Evolutionary conservation across 2,113 vertebrate genomes (phyloP).

Genomic region (Labeo catla): DNA sequence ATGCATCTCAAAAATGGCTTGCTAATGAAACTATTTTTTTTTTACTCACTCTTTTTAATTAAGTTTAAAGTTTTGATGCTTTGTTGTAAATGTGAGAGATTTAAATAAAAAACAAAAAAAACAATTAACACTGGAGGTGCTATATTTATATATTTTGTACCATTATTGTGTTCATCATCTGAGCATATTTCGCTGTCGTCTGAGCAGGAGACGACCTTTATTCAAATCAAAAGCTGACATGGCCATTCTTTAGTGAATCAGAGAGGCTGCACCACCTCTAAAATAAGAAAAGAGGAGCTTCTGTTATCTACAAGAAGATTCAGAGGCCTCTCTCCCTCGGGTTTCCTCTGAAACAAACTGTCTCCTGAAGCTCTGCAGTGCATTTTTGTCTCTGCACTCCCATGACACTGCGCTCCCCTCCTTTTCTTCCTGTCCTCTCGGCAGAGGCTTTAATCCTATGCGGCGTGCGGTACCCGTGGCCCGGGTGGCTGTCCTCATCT

Average conservation of each 20-base stretch:
- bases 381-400: slow-evolving; percentile 30
- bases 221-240: slow-evolving; percentile 17
- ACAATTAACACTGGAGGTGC: background rate
- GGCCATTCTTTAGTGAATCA: background rate
- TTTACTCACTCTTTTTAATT: background rate
- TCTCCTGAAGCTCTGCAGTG: slow-evolving; percentile 46
- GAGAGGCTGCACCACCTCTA: slow-evolving; percentile 23
- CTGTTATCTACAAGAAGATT: slow-evolving; percentile 28
- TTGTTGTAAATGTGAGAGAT: background rate
- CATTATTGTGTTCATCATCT: background rate
- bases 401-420: slow-evolving; percentile 7
- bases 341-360: slow-evolving; percentile 24
- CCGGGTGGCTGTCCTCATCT: slow-evolving; percentile 10
- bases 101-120: background rate
- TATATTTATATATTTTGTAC: background rate
- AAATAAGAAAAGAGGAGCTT: slow-evolving; percentile 4
- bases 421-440: slow-evolving; percentile 34
- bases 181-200: background rate
- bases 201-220: background rate
- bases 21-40: background rate
- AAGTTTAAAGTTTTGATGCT: background rate
- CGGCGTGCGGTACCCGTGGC: slow-evolving; percentile 7
- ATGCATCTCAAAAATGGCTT: background rate
- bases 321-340: background rate
- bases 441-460: slow-evolving; percentile 43